Evolutionary conservation across 2,797 vertebrate genomes (phyloP).

Genomic region (Darevskia nairensis): DNA sequence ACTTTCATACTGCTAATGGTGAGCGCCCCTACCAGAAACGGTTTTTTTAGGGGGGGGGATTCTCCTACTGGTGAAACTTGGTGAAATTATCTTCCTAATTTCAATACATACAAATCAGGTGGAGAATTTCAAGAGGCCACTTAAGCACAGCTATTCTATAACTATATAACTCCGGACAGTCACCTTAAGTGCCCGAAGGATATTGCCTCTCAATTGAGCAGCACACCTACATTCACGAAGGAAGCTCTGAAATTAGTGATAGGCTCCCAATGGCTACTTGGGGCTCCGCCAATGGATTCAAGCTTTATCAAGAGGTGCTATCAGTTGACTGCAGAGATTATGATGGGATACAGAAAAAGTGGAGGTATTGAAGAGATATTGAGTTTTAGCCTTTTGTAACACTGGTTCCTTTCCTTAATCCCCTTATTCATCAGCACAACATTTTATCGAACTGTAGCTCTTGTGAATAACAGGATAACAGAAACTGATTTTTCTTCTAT

Average conservation of each 20-base stretch:
- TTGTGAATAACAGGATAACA: slow-evolving; percentile 5
- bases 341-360: not conserved
- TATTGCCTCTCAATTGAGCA: not conserved
- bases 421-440: too few species aligned
- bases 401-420: not conserved
- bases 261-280: not conserved
- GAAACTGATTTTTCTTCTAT: not conserved
- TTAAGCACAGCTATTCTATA: too few species aligned
- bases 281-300: not conserved
- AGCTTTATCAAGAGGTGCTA: not conserved
- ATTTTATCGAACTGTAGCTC: not conserved
- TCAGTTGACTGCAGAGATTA: not conserved
- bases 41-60: too few species aligned
- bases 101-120: too few species aligned
- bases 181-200: not conserved
- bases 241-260: not conserved
- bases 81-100: too few species aligned
- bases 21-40: too few species aligned
- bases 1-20: too few species aligned
- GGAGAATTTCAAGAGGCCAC: too few species aligned
- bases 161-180: too few species aligned
- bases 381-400: not conserved
- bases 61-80: too few species aligned
- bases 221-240: not conserved
- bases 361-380: not conserved